phyloP scores from a whole-genome alignment of 2,888 invertebrate genomes.

The Euzophera pinguis region DNA sequence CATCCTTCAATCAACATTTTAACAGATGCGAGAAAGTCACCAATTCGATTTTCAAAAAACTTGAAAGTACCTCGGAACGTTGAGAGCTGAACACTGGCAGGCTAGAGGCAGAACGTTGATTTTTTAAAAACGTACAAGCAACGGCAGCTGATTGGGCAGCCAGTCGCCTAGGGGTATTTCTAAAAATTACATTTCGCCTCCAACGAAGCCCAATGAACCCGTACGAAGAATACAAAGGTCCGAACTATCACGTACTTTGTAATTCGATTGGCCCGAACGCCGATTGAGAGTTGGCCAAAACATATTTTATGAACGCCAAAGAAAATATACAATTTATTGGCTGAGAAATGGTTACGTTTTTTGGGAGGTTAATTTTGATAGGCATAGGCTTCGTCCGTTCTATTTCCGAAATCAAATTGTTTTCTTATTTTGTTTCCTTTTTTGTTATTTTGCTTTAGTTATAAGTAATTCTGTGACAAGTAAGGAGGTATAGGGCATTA shows the following conservation, averaged over 20 bases:
- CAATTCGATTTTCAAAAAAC: not conserved
- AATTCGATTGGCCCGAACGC: slow-evolving; percentile 67
- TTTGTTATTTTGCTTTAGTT: no score
- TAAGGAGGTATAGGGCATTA: no score
- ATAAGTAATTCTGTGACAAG: no score
- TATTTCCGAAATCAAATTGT: not conserved
- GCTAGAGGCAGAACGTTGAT: slow-evolving; percentile 16
- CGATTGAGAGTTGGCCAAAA: slow-evolving; percentile 69
- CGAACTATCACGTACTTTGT: slow-evolving; percentile 66
- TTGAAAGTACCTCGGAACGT: not conserved
- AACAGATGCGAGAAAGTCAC: not conserved
- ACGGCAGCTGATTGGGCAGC: slow-evolving; percentile 42
- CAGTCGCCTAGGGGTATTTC: slow-evolving; percentile 47
- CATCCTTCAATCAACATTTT: no score
- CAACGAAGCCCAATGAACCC: slow-evolving; percentile 18
- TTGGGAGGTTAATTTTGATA: slow-evolving; percentile 15
- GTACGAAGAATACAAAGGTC: slow-evolving; percentile 49
- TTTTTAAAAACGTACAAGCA: slow-evolving; percentile 24
- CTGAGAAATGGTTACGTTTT: slow-evolving; percentile 24
- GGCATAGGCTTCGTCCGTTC: not conserved
- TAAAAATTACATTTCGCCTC: slow-evolving; percentile 60
- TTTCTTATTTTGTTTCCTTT: no score
- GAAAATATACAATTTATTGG: slow-evolving; percentile 52
- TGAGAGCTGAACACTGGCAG: not conserved
- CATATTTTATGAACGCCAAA: slow-evolving; percentile 64